Evolutionary conservation across 1,140 invertebrate species (phyloP), one percentile per base, ranked within the genome.

Genomic region (Melanaphis sacchari): DNA sequence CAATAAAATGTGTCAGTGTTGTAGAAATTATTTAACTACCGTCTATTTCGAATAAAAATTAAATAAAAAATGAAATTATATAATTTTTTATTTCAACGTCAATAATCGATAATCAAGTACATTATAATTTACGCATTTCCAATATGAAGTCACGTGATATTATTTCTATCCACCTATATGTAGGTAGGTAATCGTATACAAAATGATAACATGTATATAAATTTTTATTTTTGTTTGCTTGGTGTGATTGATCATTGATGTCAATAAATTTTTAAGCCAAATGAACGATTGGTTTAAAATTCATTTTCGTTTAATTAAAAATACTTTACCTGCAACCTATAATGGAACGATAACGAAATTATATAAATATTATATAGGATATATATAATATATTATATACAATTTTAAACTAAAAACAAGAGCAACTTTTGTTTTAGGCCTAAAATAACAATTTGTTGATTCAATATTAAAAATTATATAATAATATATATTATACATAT

Each of bases 321-420:
- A 89, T 89, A 89, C 87, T 89, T 89, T 89, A 89, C 87, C 87
- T 89, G 87, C 22, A 38, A 52, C 87, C 87, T 89, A 89, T 21
- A 52, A 52, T n/a, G n/a, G 38, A 89, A 36, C 21, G 46, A 89
- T 52, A 89, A 52, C n/a, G 87, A 24, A 89, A 89, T 52, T 89
- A 89, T 88, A 49, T 21, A 76, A 76, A 76, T 76, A 76, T 76
- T n/a, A 76, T 76, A 76, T 76, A n/a, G 59, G 59, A 6, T 36
- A 4, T n/a, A 76, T 76, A n/a, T 76, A 76, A 76, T 76, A 76
- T n/a, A 76, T 24, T n/a, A n/a, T 38, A 52, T 52, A 46, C 36
- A 89, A 52, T 24, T 21, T 89, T 89, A 87, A 87, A 22, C 46
- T 89, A 89, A 38, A 49, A 89, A 52, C 11, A 6, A 89, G 46